These are phyloP conservation scores for Pipistrellus nathusii DNA, from an alignment of 2,797 vertebrate species.

Conservation along the genomic window DNA sequence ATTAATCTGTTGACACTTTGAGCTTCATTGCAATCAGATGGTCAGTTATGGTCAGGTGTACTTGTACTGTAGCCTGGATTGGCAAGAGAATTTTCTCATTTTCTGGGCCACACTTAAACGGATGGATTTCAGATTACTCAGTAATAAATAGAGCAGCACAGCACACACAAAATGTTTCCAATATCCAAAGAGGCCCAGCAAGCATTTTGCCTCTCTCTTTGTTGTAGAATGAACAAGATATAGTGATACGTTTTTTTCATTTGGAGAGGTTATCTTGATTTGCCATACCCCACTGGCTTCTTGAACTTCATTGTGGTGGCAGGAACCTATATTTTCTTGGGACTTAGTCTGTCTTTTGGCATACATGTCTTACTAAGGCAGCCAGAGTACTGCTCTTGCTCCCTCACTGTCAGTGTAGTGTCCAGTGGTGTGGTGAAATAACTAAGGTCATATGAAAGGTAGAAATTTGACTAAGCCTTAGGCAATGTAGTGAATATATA, in stretches of 20 bases:
- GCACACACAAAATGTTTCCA: background rate
- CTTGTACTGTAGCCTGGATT: background rate
- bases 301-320: background rate
- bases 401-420: background rate
- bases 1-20: background rate
- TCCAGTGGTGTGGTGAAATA: slow-evolving; percentile 18
- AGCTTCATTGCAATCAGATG: background rate
- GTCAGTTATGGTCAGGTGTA: background rate
- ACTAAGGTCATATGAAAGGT: background rate
- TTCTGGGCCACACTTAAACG: background rate
- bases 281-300: background rate
- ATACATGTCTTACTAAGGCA: background rate
- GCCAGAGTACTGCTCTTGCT: background rate
- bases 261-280: background rate
- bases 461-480: background rate
- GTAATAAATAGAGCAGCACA: background rate
- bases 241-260: slow-evolving; percentile 21
- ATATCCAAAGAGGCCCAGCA: background rate
- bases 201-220: background rate
- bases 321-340: background rate
- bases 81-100: background rate
- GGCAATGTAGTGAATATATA: background rate
- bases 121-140: background rate
- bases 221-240: background rate
- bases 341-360: background rate